Evolutionary conservation across 2,113 vertebrate species (phyloP).

Genomic region (Lathamus discolor): DNA sequence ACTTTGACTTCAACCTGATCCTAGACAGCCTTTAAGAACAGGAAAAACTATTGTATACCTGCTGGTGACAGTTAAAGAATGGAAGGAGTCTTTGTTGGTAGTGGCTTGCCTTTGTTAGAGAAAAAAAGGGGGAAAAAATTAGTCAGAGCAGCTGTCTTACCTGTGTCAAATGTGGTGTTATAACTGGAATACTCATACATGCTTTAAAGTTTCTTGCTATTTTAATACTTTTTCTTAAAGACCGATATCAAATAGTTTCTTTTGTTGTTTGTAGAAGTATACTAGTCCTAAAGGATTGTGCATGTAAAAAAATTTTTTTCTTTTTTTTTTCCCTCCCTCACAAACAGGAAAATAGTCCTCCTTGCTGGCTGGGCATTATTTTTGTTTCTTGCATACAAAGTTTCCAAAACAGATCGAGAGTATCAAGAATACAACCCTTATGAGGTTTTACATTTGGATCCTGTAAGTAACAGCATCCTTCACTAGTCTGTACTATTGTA

Average conservation of each 20-base stretch:
- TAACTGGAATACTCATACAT: background rate
- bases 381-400: constrained; percentile 94
- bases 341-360: constrained; percentile 89
- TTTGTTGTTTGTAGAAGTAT: background rate
- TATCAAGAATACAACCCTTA: constrained; percentile 99
- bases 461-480: constrained; percentile 79
- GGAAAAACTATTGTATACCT: background rate
- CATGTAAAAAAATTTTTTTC: background rate
- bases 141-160: background rate
- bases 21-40: background rate
- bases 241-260: background rate
- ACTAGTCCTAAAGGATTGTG: background rate
- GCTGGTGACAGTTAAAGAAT: background rate
- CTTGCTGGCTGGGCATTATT: constrained; percentile 97
- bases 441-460: constrained; percentile 93
- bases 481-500: background rate
- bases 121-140: background rate
- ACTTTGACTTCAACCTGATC: too few species aligned
- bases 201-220: background rate
- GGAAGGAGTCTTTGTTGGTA: background rate
- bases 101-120: background rate
- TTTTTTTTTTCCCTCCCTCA: constrained; percentile 8
- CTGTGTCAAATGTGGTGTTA: background rate
- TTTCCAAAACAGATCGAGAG: constrained; percentile 96
- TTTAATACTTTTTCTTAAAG: background rate